These are phyloP conservation scores for Equus przewalskii DNA, from an alignment of 2,113 vertebrate genomes.

Conservation along the genomic window DNA sequence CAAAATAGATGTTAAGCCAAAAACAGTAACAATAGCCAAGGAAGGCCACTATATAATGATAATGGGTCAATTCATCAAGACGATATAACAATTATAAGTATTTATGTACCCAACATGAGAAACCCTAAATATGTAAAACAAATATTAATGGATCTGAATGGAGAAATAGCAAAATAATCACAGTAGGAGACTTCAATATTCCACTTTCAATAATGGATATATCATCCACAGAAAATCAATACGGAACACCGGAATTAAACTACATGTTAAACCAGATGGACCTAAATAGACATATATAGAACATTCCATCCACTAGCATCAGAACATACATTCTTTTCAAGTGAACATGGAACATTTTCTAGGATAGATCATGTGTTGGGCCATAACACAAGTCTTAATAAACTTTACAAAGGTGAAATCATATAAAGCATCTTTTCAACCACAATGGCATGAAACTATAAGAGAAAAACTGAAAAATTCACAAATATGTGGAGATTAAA, in stretches of 20 bases:
- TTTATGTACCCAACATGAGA: neutral
- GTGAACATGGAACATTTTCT: neutral
- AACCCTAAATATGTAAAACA: neutral
- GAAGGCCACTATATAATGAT: neutral
- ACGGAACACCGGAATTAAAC: neutral
- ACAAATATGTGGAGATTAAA: neutral
- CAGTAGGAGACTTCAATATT: neutral
- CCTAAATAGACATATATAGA: neutral
- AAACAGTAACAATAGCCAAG: neutral
- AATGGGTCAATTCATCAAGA: neutral
- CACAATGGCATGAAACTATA: neutral
- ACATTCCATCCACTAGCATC: neutral
- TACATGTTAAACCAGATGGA: neutral
- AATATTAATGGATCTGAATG: neutral
- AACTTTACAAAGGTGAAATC: neutral
- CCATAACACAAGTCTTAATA: neutral
- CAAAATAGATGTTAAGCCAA: neutral
- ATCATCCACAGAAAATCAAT: neutral
- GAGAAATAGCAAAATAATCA: neutral
- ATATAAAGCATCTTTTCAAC: neutral
- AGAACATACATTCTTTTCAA: neutral
- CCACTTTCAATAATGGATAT: neutral
- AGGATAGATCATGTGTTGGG: neutral
- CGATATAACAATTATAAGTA: neutral
- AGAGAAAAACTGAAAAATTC: neutral